Conservation (phyloP, 2,888 invertebrate genomes). For the Imbricaverruca yamaguchii region DNA sequence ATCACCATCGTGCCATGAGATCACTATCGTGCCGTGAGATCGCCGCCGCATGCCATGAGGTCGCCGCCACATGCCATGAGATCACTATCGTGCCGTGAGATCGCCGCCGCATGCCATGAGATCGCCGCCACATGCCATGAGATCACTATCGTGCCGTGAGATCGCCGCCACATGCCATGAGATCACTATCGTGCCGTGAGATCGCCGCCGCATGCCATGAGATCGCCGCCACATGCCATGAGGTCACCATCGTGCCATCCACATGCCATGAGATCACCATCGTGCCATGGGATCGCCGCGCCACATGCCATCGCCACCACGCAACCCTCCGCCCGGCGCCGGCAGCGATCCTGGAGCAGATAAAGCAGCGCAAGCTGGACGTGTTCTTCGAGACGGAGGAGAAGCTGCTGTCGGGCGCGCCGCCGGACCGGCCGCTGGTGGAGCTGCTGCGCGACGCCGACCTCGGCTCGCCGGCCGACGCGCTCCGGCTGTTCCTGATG, state of each 20-base stretch:
- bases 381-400: slow-evolving; percentile 97
- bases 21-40: background rate
- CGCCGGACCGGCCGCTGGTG: slow-evolving; percentile 30
- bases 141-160: too few species aligned
- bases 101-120: background rate
- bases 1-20: background rate
- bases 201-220: background rate
- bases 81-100: background rate
- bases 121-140: background rate
- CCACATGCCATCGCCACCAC: too few species aligned
- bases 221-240: background rate
- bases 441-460: slow-evolving; percentile 43
- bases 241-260: background rate
- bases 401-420: slow-evolving; percentile 68
- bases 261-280: background rate
- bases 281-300: too few species aligned
- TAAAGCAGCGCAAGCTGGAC: slow-evolving; percentile 83
- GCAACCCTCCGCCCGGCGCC: background rate
- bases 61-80: background rate
- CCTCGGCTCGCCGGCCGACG: slow-evolving; percentile 54
- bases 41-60: background rate
- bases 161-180: background rate
- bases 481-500: slow-evolving; percentile 72
- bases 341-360: slow-evolving; percentile 67
- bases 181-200: background rate